Evolutionary conservation across 2,113 vertebrate species (phyloP), one percentile per base, ranked within the genome.

Genomic region (Boleophthalmus pectinirostris): DNA sequence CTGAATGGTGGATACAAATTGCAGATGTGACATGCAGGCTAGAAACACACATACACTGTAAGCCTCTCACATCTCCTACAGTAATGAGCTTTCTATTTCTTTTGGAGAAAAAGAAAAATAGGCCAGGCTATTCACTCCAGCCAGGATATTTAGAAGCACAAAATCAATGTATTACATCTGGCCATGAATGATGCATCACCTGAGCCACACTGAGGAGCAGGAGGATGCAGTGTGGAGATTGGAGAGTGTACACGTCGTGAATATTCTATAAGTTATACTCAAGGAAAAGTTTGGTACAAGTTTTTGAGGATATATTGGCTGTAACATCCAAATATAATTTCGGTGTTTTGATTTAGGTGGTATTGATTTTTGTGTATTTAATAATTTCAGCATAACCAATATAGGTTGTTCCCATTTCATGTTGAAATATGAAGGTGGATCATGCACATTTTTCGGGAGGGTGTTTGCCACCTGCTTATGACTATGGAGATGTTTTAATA

Each of bases 161-260:
- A 77, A 82, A 73, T 74, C 71, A 78, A 74, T 67, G 66, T 58
- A 43, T 84, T 74, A 77, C 66, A 78, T 80, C 49, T 43, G 13
- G 74, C 77, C 73, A 86, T 87, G 77, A 86, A 88, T 88, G 74
- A 86, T 85, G 65, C 77, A 85, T 86, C 53, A 1, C 51, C 69
- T 74, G 57, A 70, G 73, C 80, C 49, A 77, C 21, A 72, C 35
- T 61, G 69, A 68, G 54, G 70, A 72, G 78, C 70, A 78, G 66
- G 75, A 24, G 66, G 60, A 75, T 75, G 63, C 73, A 77, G 79
- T 35, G 49, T 29, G 54, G 20, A 66, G 60, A 24, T 69, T 76
- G 51, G 29, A 64, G 23, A 24, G 23, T 58, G 23, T 58, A 58
- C 56, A 58, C 56, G 5, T 11, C 38, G 25, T 20, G 38, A 47